Conservation (phyloP, 2,113 vertebrate genomes). For the Eidolon helvum region DNA sequence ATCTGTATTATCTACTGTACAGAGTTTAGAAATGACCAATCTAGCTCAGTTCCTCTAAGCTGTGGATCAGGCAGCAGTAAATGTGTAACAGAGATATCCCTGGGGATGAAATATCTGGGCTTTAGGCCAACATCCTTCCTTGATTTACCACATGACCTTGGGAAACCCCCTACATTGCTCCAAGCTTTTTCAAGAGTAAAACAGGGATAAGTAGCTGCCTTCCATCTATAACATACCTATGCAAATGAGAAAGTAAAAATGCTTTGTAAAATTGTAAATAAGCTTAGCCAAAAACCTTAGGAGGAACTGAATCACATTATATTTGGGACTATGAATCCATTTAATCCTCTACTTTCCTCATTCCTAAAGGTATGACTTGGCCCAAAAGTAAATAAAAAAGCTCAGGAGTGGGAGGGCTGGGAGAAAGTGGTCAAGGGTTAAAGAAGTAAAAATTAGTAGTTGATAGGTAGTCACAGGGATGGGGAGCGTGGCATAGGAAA, state of each 20-base stretch:
- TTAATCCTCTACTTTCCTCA: constrained; percentile 6
- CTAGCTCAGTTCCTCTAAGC: background rate
- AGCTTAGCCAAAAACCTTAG: background rate
- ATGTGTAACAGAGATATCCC: too few relatives aligned
- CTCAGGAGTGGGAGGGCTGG: too few relatives aligned
- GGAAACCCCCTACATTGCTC: background rate
- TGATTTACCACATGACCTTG: background rate
- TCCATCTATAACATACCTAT: background rate
- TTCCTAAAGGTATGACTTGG: background rate
- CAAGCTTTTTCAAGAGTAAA: background rate
- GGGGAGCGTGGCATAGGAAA: too few relatives aligned
- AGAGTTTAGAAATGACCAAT: background rate
- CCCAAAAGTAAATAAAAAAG: background rate
- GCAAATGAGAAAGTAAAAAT: constrained; percentile 27
- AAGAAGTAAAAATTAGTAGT: too few relatives aligned
- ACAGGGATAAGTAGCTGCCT: background rate
- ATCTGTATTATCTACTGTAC: background rate
- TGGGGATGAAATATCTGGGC: background rate
- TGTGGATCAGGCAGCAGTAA: background rate
- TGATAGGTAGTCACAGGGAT: too few relatives aligned
- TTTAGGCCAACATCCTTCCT: background rate
- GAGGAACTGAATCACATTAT: constrained; percentile 29
- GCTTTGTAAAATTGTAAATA: background rate
- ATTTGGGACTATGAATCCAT: background rate
- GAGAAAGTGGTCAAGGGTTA: too few relatives aligned